These are phyloP conservation scores for Condylostylus longicornis DNA, from an alignment of 1,140 invertebrate species.

Conservation along the genomic window DNA sequence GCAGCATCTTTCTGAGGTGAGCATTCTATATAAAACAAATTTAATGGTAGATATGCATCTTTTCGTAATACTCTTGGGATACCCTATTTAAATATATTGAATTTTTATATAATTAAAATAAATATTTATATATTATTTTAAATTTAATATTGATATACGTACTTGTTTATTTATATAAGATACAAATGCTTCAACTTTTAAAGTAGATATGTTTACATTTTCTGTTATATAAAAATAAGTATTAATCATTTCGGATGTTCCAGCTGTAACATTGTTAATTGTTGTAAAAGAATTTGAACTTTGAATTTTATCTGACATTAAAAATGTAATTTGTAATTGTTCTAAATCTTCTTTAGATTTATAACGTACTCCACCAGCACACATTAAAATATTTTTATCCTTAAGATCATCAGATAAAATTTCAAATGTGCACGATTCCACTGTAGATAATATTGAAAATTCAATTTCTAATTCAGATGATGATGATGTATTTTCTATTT, in stretches of 20 bases:
- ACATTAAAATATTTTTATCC: slow-evolving; percentile 20
- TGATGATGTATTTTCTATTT: slow-evolving; percentile 2
- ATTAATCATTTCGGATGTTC: slow-evolving; percentile 11
- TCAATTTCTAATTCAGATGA: slow-evolving; percentile 21
- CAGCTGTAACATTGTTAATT: slow-evolving; percentile 16
- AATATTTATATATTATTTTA: not conserved
- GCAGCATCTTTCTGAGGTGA: slow-evolving; percentile 24
- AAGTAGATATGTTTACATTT: slow-evolving; percentile 17
- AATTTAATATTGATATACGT: not conserved
- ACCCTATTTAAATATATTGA: no score
- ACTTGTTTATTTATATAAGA: slow-evolving; percentile 23
- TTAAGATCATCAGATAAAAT: slow-evolving; percentile 25
- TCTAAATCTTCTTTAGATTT: slow-evolving; percentile 16
- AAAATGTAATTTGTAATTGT: slow-evolving; percentile 22
- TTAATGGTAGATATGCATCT: slow-evolving; percentile 17
- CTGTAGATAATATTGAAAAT: slow-evolving; percentile 15
- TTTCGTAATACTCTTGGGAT: slow-evolving; percentile 23
- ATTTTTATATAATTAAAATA: no score
- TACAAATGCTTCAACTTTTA: slow-evolving; percentile 17
- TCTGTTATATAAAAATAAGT: slow-evolving; percentile 23
- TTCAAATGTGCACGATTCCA: slow-evolving; percentile 17
- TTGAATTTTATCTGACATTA: slow-evolving; percentile 14
- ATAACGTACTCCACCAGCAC: slow-evolving; percentile 16
- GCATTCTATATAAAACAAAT: slow-evolving; percentile 21
- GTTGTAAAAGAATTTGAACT: slow-evolving; percentile 21